These are phyloP conservation scores for Fistularia tabacaria DNA, from an alignment of 2,797 vertebrate species.

Conservation along the genomic window DNA sequence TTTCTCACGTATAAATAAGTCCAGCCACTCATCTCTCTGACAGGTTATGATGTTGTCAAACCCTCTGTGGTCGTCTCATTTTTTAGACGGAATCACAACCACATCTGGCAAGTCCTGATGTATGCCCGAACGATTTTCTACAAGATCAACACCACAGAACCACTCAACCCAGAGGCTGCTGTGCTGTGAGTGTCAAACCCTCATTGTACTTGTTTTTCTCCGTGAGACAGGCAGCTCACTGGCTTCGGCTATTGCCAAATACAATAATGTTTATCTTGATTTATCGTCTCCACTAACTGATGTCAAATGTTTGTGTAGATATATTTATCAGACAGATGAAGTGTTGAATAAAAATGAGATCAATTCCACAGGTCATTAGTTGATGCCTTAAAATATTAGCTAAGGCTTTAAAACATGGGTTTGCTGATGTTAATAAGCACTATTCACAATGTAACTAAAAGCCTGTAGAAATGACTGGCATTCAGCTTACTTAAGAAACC, in stretches of 20 bases:
- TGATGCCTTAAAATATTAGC: neutral
- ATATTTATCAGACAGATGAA: too few species aligned
- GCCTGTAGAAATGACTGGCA: too few species aligned
- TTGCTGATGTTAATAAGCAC: neutral
- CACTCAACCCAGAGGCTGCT: conserved; percentile 94
- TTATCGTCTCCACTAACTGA: neutral
- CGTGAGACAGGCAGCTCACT: too few species aligned
- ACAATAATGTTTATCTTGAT: too few species aligned
- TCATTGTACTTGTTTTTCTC: neutral
- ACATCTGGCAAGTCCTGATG: conserved; percentile 98
- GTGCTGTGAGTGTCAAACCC: conserved; percentile 83
- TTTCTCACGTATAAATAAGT: neutral
- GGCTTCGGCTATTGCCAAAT: too few species aligned
- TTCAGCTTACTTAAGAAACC: too few species aligned
- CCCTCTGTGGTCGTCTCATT: neutral
- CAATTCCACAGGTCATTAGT: too few species aligned
- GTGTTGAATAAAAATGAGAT: too few species aligned
- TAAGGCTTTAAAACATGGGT: neutral
- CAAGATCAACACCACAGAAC: conserved; percentile 91
- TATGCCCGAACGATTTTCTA: conserved; percentile 96
- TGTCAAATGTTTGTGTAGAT: neutral
- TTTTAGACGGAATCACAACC: conserved; percentile 93
- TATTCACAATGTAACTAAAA: too few species aligned
- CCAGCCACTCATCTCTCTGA: neutral
- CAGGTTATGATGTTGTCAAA: too few species aligned